Conservation (phyloP, 2,888 invertebrate species). For the Empis livida region DNA sequence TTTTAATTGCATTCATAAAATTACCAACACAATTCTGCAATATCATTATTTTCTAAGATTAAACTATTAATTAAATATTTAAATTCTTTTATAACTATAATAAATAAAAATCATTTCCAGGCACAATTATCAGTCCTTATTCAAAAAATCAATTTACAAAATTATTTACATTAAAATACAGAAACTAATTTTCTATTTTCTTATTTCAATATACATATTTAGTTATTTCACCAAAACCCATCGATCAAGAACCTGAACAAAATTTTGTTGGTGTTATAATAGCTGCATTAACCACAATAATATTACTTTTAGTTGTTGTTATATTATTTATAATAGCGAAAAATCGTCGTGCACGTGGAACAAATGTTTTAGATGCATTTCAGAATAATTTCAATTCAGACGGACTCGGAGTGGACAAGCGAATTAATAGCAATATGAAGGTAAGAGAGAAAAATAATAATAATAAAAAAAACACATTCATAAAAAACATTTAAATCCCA, state of each 20-base stretch:
- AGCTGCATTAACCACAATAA: slow-evolving; percentile 57
- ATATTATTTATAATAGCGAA: slow-evolving; percentile 57
- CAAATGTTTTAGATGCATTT: slow-evolving; percentile 35
- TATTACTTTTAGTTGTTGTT: slow-evolving; percentile 53
- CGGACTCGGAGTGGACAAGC: slow-evolving; percentile 36
- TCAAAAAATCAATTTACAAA: no score
- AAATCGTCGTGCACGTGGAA: slow-evolving; percentile 41
- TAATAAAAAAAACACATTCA: background rate
- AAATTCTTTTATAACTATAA: no score
- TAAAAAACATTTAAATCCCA: background rate
- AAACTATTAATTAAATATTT: no score
- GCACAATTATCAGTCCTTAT: slow-evolving; percentile 8
- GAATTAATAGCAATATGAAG: slow-evolving; percentile 37
- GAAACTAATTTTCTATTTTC: no score
- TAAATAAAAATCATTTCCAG: slow-evolving; percentile 3
- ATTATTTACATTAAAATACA: no score
- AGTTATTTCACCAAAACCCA: slow-evolving; percentile 40
- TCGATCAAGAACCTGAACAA: slow-evolving; percentile 43
- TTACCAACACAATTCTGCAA: no score
- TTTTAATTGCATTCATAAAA: no score
- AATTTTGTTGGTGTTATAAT: slow-evolving; percentile 52
- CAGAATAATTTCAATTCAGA: slow-evolving; percentile 37
- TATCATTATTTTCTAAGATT: no score
- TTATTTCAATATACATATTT: background rate
- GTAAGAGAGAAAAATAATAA: slow-evolving; percentile 18